phyloP scores from a whole-genome alignment of 2,888 invertebrate species.

The Nomada flava region DNA sequence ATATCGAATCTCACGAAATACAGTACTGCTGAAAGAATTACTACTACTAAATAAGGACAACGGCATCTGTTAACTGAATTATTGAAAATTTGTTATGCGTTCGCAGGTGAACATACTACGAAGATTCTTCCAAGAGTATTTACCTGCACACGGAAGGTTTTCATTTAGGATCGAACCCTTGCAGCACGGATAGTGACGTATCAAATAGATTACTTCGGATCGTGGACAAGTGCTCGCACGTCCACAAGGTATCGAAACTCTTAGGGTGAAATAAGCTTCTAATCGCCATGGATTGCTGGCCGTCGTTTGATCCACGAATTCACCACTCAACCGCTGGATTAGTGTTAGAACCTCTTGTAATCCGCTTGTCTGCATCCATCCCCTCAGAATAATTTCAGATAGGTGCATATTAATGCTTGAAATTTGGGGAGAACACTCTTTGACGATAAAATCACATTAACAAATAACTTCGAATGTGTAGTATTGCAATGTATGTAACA shows the following conservation, averaged over 20 bases:
- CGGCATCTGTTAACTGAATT: too few species aligned
- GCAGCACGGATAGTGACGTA: neutral
- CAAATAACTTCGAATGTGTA: too few species aligned
- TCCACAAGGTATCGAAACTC: slow-evolving; percentile 21
- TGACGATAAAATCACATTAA: too few species aligned
- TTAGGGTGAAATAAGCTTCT: slow-evolving; percentile 41
- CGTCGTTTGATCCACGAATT: slow-evolving; percentile 31
- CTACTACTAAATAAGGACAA: too few species aligned
- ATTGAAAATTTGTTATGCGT: too few species aligned
- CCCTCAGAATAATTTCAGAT: slow-evolving; percentile 5
- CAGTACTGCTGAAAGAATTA: too few species aligned
- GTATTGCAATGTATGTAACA: too few species aligned
- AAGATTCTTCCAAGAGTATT: neutral
- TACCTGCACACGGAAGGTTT: neutral
- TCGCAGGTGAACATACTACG: neutral
- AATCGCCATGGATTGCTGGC: slow-evolving; percentile 25
- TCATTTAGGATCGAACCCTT: neutral
- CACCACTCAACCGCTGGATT: slow-evolving; percentile 38
- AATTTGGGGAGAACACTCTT: neutral
- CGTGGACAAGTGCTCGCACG: neutral
- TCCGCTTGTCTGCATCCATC: slow-evolving; percentile 36
- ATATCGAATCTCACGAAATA: too few species aligned
- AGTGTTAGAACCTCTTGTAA: slow-evolving; percentile 28
- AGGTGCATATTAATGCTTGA: neutral
- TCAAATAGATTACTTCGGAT: slow-evolving; percentile 1